Evolutionary conservation across 2,888 invertebrate genomes (phyloP), one percentile per base, ranked within the genome.

Genomic region (Cerastis rubricosa): DNA sequence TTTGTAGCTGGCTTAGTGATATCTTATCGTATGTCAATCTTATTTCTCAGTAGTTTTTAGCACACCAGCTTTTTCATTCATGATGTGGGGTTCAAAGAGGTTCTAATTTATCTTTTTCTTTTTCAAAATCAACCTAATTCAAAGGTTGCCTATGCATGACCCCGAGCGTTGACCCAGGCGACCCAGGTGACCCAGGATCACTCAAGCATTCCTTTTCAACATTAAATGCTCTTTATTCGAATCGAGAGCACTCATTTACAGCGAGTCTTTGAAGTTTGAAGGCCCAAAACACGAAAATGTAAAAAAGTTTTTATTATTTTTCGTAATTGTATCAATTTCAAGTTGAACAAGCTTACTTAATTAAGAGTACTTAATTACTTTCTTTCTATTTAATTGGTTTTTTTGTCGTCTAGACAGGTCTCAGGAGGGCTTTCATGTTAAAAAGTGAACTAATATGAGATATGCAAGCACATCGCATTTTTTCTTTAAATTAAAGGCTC

Each of bases 11-110:
- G 71, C 54, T 75, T 70, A 61, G 59, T 45, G 72, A 78, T 82
- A 82, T 65, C 71, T 73, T 85, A 85, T 78, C 85, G 14, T 22
- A 14, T n/a, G 67, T 70, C 74, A 75, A 82, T 82, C 78, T 77
- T 66, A 43, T 43, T 83, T 57, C 66, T 74, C 12, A 8, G 61
- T 77, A 69, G 66, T 72, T 74, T 63, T 74, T 74, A 71, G 67
- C 25, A 64, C 40, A 59, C 25, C 40, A 57, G 35, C 12, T 54
- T n/a, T 51, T 72, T 85, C 54, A 70, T 69, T 80, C 81, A 63
- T 61, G 6, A 68, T 29, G 35, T 63, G 9, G 22, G 22, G 43
- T 57, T 29, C 29, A 66, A 61, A 61, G 25, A 74, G 3, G n/a
- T 43, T 43, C 14, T 8, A n/a, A 35, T 35, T 35, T 35, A 35